phyloP scores from a whole-genome alignment of 2,797 vertebrate genomes.

The Loris lydekkerianus region DNA sequence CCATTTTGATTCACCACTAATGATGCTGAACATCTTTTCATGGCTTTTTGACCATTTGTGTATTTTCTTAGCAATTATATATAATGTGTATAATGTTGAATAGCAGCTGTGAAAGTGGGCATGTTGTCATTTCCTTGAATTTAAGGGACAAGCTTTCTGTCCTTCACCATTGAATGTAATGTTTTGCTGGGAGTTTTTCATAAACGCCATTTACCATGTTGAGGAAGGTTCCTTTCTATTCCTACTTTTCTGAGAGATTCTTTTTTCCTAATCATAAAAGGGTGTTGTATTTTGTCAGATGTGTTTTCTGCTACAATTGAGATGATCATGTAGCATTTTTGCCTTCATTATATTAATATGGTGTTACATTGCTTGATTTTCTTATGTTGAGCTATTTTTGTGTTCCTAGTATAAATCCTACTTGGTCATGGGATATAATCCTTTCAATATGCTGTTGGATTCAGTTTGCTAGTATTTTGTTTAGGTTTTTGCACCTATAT shows the following conservation, averaged over 20 bases:
- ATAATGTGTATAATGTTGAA: background rate
- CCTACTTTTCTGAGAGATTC: background rate
- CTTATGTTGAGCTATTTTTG: background rate
- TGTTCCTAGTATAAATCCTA: background rate
- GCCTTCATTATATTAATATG: background rate
- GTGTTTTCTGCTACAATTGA: background rate
- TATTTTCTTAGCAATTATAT: background rate
- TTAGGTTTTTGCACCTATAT: background rate
- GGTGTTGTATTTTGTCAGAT: background rate
- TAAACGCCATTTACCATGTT: background rate
- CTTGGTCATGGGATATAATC: background rate
- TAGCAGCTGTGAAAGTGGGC: background rate
- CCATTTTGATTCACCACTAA: background rate
- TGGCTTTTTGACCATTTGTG: background rate
- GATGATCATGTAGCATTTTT: background rate
- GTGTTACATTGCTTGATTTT: background rate
- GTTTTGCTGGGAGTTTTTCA: background rate
- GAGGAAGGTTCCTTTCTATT: background rate
- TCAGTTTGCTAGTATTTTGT: background rate
- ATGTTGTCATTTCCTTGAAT: background rate
- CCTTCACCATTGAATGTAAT: background rate
- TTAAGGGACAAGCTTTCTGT: background rate
- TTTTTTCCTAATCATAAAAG: background rate
- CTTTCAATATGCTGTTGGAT: background rate
- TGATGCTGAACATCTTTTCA: background rate